These are phyloP conservation scores for Diaperis boleti DNA, from an alignment of 2,888 invertebrate genomes.

Conservation along the genomic window DNA sequence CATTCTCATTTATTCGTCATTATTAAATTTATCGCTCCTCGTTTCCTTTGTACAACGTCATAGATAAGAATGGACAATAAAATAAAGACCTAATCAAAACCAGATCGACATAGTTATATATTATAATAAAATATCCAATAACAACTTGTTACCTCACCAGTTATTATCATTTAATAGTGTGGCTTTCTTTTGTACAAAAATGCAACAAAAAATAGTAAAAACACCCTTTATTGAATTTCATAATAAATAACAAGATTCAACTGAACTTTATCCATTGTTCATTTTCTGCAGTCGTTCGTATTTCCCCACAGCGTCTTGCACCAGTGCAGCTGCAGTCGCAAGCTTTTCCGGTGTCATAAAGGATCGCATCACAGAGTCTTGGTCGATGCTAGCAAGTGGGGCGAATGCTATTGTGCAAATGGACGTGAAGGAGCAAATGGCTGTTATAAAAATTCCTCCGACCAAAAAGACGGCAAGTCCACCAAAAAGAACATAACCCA, in stretches of 20 bases:
- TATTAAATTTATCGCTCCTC: too few relatives aligned
- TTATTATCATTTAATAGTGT: too few relatives aligned
- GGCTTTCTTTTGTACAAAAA: too few relatives aligned
- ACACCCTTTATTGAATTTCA: background rate
- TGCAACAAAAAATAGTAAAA: too few relatives aligned
- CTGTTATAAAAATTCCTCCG: constrained; percentile 70
- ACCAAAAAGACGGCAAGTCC: constrained; percentile 66
- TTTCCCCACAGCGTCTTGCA: constrained; percentile 74
- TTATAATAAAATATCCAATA: too few relatives aligned
- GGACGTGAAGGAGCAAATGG: constrained; percentile 74
- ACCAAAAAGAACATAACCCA: constrained; percentile 65
- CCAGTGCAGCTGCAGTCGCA: constrained; percentile 71
- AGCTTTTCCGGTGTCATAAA: constrained; percentile 72
- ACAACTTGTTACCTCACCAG: too few relatives aligned
- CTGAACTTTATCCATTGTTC: constrained; percentile 26
- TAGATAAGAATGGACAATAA: too few relatives aligned
- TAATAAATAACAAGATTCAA: background rate
- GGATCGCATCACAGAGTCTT: constrained; percentile 71
- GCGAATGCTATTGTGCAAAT: constrained; percentile 72
- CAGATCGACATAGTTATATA: too few relatives aligned
- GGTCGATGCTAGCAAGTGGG: constrained; percentile 61
- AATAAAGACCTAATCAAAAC: too few relatives aligned
- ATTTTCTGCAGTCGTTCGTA: constrained; percentile 66
- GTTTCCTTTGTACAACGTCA: too few relatives aligned
- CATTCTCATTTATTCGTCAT: too few relatives aligned